Percentiles rank a stretch among this genome's conserved stretches.
Evolutionary conservation across 2,797 vertebrate genomes (phyloP).

Genomic region (Chloroceryle amazona): DNA sequence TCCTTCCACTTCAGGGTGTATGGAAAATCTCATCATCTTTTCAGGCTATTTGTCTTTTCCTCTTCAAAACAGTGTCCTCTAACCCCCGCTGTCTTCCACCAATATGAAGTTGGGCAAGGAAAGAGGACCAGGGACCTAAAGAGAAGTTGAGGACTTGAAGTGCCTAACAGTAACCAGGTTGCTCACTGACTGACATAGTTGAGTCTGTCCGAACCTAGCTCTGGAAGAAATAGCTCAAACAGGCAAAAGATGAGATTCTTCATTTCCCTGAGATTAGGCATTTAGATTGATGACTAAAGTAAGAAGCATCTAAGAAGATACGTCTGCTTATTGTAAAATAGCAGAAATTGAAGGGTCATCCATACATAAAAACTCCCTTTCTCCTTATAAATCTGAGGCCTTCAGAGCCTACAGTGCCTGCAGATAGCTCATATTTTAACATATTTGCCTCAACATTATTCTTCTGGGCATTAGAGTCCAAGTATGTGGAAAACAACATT

Average conservation of each 20-base stretch:
- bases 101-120: not conserved
- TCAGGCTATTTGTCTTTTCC: conserved; percentile 50
- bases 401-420: not conserved
- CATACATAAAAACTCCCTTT: not conserved
- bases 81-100: not conserved
- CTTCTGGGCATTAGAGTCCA: not conserved
- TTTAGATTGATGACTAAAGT: not conserved
- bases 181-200: not conserved
- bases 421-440: not conserved
- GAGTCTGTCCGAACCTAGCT: accelerated
- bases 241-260: not conserved
- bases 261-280: not conserved
- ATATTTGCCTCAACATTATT: not conserved
- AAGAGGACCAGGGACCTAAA: not conserved
- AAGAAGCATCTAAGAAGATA: not conserved
- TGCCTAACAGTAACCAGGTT: not conserved
- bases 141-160: not conserved
- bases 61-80: not conserved
- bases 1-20: not conserved
- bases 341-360: not conserved
- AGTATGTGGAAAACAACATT: not conserved
- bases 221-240: not conserved
- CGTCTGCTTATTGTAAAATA: not conserved
- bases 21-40: conserved; percentile 57
- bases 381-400: not conserved